Evolutionary conservation across 2,888 invertebrate genomes (phyloP), one percentile per base, ranked within the genome.

Genomic region (Melanophora roralis): DNA sequence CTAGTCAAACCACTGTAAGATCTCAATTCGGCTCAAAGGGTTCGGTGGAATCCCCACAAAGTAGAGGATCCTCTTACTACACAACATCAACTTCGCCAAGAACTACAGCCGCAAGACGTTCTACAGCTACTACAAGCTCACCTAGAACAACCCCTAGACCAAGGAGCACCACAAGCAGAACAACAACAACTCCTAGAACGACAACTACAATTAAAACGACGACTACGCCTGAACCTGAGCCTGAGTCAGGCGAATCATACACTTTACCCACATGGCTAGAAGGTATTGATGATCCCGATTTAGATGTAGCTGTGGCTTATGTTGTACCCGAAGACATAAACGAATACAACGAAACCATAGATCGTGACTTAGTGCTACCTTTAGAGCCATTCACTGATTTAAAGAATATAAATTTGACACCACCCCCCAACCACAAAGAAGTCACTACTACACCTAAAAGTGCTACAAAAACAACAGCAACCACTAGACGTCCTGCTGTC

Each of bases 221-320:
- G 0, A 68, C 62, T 0, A 83, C 81, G n/a, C 85, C 85, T 6
- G 84, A 86, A 0, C 69, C 84, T 0, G 53, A 74, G 43, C 78
- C 82, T 9, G 85, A 86, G 73, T 83, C 85, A 45, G 85, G 83
- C 0, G 85, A 89, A 47, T 86, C 89, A 0, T 85, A 86, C 38
- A 86, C 88, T 0, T 59, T 89, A 49, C 89, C 89, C 4, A 83
- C 89, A 1, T 89, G 89, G 88, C 60, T 89, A 38, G 85, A 85
- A 36, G 89, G 85, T 51, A 84, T 86, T 0, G 88, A 89, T 65
- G 89, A 89, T 81, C 87, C 89, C 0, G 89, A 89, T 23, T 72
- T 89, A 21, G 89, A 89, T 78, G 86, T 88, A 19, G 89, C 89
- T 0, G 86, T 89, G 11, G 85, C 87, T 9, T 89, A 85, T 40